phyloP scores from a whole-genome alignment of 2,888 invertebrate genomes.

The Noctua janthina region DNA sequence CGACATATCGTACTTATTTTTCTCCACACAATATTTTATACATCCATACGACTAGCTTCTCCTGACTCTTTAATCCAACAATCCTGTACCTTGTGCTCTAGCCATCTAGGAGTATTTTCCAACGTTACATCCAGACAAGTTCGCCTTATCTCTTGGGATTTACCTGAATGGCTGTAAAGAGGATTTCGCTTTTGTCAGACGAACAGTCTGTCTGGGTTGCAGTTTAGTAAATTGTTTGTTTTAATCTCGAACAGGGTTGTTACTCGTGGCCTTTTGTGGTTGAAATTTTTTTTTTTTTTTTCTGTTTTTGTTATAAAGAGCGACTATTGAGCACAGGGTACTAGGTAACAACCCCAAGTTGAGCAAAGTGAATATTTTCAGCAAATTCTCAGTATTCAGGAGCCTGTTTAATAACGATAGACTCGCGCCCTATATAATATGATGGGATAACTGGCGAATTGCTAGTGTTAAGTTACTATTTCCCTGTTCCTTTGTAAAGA shows the following conservation, averaged over 20 bases:
- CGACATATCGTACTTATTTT: not conserved
- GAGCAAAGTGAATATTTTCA: not conserved
- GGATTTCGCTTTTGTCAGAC: slow-evolving; percentile 27
- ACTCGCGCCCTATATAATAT: not conserved
- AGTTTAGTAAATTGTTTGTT: slow-evolving; percentile 4
- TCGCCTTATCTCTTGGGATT: slow-evolving; percentile 42
- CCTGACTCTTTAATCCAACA: slow-evolving; percentile 30
- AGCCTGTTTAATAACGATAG: not conserved
- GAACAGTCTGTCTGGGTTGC: not conserved
- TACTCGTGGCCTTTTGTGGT: not conserved
- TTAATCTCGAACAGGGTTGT: slow-evolving; percentile 14
- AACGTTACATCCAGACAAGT: slow-evolving; percentile 31
- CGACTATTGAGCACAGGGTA: not conserved
- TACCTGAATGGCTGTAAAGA: slow-evolving; percentile 12
- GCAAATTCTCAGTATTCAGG: not conserved
- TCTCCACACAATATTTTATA: not conserved
- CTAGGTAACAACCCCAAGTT: too few relatives aligned
- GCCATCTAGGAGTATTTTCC: slow-evolving; percentile 6
- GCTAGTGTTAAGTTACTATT: not conserved
- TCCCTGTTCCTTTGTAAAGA: not conserved
- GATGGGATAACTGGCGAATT: not conserved
- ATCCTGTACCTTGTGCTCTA: slow-evolving; percentile 14
- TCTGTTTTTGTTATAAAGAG: not conserved
- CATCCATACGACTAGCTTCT: not conserved
- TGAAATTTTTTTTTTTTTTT: not conserved